These are phyloP conservation scores for Dryas iulia DNA, from an alignment of 1,140 invertebrate species.

Conservation along the genomic window DNA sequence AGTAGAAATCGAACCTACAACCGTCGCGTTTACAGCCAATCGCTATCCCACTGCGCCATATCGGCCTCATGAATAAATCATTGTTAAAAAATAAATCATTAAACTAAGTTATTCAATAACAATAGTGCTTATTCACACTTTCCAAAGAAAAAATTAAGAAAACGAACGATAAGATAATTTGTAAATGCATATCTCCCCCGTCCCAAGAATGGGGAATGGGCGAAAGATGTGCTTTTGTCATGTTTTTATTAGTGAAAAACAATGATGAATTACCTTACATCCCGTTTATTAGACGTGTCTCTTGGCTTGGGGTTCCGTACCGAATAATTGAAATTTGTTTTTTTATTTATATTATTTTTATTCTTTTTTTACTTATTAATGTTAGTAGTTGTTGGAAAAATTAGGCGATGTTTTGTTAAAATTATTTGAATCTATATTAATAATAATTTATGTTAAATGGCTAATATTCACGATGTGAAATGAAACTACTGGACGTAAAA, in stretches of 20 bases:
- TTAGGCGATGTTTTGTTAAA: no score
- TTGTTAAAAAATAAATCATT: no score
- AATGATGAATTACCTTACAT: slow-evolving; percentile 75
- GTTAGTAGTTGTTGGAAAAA: no score
- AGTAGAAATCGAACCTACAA: no score
- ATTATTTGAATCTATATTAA: no score
- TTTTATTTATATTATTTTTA: not conserved
- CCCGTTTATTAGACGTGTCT: slow-evolving; percentile 65
- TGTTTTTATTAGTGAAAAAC: slow-evolving; percentile 77
- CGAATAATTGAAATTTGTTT: not conserved
- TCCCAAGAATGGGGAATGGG: slow-evolving; percentile 19
- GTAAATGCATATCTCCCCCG: slow-evolving; percentile 32
- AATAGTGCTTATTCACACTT: not conserved
- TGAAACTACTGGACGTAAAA: no score
- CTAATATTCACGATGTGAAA: no score
- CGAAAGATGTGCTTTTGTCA: slow-evolving; percentile 68
- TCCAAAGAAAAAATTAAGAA: slow-evolving; percentile 14
- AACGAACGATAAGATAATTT: slow-evolving; percentile 39
- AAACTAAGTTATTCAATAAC: not conserved
- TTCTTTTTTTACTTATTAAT: no score
- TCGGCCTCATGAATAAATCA: no score
- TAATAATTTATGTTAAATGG: no score
- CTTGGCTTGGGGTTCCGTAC: slow-evolving; percentile 22
- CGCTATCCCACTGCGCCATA: no score
- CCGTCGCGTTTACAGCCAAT: no score